Conservation (phyloP, 2,888 invertebrate genomes). For the Calephelis perditalis region DNA sequence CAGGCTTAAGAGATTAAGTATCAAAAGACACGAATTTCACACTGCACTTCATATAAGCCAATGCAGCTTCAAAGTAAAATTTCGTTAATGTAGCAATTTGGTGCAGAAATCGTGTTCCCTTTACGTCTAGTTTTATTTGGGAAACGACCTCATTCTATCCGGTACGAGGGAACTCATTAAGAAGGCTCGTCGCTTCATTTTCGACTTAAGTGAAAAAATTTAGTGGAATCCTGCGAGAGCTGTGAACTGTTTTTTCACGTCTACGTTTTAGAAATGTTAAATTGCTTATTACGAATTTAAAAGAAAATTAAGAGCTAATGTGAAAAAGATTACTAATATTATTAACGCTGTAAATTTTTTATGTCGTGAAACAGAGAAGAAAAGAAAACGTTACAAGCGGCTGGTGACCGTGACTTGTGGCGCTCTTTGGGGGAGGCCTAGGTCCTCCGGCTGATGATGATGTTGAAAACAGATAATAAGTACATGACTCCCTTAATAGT, state of each 20-base stretch:
- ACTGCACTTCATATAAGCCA: constrained; percentile 16
- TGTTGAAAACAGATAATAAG: no score
- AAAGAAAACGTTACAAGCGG: no score
- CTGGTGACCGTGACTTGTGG: no score
- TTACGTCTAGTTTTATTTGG: constrained; percentile 22
- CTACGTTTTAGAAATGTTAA: no score
- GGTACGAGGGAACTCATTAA: constrained; percentile 33
- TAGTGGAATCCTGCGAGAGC: constrained; percentile 26
- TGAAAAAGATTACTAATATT: no score
- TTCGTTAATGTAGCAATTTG: constrained; percentile 29
- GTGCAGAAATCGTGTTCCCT: constrained; percentile 26
- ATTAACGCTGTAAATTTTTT: no score
- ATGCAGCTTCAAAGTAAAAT: constrained; percentile 28
- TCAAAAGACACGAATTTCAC: constrained; percentile 18
- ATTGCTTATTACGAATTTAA: no score
- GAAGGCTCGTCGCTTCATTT: constrained; percentile 33
- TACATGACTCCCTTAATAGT: no score
- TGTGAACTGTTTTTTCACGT: constrained; percentile 18
- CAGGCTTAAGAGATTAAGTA: constrained; percentile 7
- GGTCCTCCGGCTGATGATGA: no score
- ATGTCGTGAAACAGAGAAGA: no score
- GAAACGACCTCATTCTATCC: constrained; percentile 25
- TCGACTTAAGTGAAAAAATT: constrained; percentile 33
- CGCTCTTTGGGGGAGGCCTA: no score
- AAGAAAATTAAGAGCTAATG: no score